phyloP scores from a whole-genome alignment of 2,888 invertebrate genomes.

The Byasa hedistus region DNA sequence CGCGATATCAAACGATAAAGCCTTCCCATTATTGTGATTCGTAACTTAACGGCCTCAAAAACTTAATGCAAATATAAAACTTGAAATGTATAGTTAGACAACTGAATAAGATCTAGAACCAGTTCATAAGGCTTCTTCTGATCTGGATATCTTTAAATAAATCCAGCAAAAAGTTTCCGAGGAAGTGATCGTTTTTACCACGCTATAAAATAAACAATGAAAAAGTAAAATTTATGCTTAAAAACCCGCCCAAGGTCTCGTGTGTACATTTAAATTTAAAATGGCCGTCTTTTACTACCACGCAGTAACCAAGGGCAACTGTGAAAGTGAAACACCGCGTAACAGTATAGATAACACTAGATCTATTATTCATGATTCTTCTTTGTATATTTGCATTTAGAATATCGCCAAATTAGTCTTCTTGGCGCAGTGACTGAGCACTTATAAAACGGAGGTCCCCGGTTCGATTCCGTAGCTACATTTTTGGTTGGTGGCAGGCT shows the following conservation, averaged over 20 bases:
- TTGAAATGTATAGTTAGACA: too few species aligned
- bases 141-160: neutral
- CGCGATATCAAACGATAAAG: too few species aligned
- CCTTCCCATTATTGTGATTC: too few species aligned
- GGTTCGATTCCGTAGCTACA: too few species aligned
- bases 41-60: too few species aligned
- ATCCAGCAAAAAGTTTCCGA: neutral
- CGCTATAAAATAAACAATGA: constrained; percentile 16
- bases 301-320: constrained; percentile 45
- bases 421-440: too few species aligned
- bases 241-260: constrained; percentile 18
- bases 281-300: constrained; percentile 35
- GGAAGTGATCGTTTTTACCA: constrained; percentile 23
- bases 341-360: neutral
- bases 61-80: too few species aligned
- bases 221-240: constrained; percentile 6
- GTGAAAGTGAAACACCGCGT: constrained; percentile 45
- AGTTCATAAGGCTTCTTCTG: neutral
- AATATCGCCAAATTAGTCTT: too few species aligned
- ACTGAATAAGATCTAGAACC: too few species aligned
- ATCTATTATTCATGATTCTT: neutral
- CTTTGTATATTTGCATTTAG: too few species aligned
- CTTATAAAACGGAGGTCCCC: too few species aligned
- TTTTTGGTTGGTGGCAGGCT: too few species aligned
- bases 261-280: constrained; percentile 28